These are phyloP conservation scores for Diprion similis DNA, from an alignment of 1,140 invertebrate genomes.

Conservation along the genomic window DNA sequence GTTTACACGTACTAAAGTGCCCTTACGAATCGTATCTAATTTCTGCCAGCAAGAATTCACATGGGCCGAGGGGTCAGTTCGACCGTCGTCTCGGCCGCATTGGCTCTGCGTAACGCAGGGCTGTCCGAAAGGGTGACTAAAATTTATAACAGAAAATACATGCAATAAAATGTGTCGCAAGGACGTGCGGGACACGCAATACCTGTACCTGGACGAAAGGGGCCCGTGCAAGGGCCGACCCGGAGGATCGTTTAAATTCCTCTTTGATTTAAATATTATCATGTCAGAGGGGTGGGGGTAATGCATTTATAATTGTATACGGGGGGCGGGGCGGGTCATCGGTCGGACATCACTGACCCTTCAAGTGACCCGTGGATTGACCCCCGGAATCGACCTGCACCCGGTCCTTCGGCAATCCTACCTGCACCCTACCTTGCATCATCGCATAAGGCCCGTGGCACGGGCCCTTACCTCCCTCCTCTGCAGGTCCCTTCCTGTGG, in stretches of 20 bases:
- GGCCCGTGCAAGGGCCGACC: conserved; percentile 1
- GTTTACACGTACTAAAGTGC: conserved; percentile 35
- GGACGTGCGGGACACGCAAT: neutral
- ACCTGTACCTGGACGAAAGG: conserved; percentile 10
- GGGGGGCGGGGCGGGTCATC: conserved; percentile 52
- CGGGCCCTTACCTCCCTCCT: conserved; percentile 34
- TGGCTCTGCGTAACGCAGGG: conserved; percentile 12
- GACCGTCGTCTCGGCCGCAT: conserved; percentile 8
- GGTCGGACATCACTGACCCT: conserved; percentile 57
- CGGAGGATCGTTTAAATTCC: conserved; percentile 27
- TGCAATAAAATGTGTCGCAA: conserved; percentile 46
- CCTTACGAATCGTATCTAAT: conserved; percentile 40
- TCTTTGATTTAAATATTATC: conserved; percentile 56
- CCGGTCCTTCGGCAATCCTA: conserved; percentile 22
- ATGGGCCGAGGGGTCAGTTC: conserved; percentile 24
- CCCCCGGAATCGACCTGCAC: conserved; percentile 30
- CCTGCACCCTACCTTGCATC: conserved; percentile 22
- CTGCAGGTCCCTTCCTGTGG: conserved; percentile 38
- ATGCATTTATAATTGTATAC: conserved; percentile 59
- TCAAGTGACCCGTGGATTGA: conserved; percentile 32
- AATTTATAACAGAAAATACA: conserved; percentile 59
- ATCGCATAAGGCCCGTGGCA: conserved; percentile 39
- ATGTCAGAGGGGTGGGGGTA: conserved; percentile 52
- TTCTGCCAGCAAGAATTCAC: conserved; percentile 47
- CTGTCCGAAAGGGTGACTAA: conserved; percentile 22